Evolutionary conservation across 2,888 invertebrate species (phyloP), one percentile per base, ranked within the genome.

Genomic region (Volucella inflata): DNA sequence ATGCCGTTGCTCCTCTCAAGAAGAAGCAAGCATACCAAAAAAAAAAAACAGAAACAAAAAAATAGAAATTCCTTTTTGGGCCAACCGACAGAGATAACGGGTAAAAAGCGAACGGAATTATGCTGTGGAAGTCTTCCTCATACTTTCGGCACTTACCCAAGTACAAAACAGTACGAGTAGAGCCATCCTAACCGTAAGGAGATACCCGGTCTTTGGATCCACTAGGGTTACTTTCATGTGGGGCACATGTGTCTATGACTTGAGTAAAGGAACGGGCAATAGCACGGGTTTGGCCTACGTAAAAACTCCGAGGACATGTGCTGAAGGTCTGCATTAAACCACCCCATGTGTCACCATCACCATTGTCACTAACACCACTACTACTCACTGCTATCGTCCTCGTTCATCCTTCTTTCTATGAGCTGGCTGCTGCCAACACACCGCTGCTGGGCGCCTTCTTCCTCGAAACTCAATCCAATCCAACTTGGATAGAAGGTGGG

Each of bases 61-160:
- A 30, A 11, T 40, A 48, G 38, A 78, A 70, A 50, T 72, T 50
- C 65, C 59, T 76, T 81, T 80, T 81, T 67, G 85, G 85, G 67
- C 76, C 71, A 81, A 62, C 78, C 76, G 68, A 81, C 85, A 72
- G 68, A 85, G 81, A 85, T 85, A 85, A 81, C 81, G 85, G 85
- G 81, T 85, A 85, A 85, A 85, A 85, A 81, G 81, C 76, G 76
- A 62, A 77, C 72, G 81, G 71, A 85, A 85, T 85, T 68, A 81
- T 85, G 76, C 57, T 65, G 59, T 65, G 53, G 65, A 71, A 78
- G 64, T 59, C 38, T 50, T 67, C 16, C 17, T 40, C 48, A 12
- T 48, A 44, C 42, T 16, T 4, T 36, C 53, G 48, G 59, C 12
- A 40, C 38, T 36, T 8, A 21, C 17, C 30, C 51, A 16, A 38